A percentile compares a stretch with the other conserved stretches of the same genome.
Conservation (phyloP, 2,113 vertebrate genomes). For the Genyomyrus donnyi region DNA sequence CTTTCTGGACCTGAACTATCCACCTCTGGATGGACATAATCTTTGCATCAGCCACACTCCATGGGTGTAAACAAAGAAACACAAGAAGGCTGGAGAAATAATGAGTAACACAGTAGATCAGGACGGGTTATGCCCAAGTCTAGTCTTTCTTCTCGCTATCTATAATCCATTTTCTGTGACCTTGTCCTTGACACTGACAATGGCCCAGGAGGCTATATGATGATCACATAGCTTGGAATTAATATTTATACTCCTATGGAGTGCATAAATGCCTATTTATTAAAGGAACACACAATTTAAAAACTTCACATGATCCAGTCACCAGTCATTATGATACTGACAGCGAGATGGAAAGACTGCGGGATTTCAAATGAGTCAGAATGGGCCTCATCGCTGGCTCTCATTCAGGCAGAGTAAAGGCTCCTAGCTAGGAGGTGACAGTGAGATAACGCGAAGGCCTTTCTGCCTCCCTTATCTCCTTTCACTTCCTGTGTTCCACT, state of each 20-base stretch:
- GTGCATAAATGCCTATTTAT: background rate
- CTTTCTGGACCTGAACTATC: no score
- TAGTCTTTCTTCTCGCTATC: background rate
- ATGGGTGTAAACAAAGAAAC: background rate
- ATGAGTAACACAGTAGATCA: background rate
- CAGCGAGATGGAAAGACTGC: background rate
- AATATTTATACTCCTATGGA: background rate
- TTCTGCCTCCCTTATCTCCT: background rate
- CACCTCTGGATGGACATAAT: background rate
- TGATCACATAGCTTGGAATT: background rate
- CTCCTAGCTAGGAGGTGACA: background rate
- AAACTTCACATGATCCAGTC: background rate
- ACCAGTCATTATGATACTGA: background rate
- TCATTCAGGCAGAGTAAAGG: background rate
- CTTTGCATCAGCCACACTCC: background rate
- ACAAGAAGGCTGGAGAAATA: background rate
- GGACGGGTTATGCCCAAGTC: background rate
- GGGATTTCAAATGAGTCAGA: background rate
- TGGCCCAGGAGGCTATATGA: background rate
- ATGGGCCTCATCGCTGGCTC: background rate
- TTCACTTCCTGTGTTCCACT: background rate
- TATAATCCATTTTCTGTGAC: background rate
- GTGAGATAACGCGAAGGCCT: background rate
- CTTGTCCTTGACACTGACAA: background rate
- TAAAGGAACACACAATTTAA: background rate